Evolutionary conservation across 23 tunicate genomes (phyloP).

Genomic region (Trididemnum miniatum): DNA sequence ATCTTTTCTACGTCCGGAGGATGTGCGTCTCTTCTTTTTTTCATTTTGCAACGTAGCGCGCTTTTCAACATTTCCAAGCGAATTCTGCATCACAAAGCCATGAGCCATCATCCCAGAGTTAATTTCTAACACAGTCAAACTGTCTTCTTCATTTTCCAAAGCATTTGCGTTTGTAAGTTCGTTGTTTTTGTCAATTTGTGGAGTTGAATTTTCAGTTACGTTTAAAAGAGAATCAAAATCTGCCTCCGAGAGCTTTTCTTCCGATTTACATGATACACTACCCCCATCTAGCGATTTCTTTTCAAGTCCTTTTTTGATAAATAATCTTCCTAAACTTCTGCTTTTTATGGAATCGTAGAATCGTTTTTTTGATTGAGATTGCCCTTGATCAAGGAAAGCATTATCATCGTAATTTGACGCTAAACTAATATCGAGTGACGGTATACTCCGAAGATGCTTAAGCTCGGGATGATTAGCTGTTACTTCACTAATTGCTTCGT

Average conservation of each 20-base stretch:
- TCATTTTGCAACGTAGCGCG: neutral
- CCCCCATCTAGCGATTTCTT: neutral
- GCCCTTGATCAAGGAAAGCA: neutral
- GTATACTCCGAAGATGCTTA: neutral
- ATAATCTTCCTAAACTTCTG: constrained; percentile 33
- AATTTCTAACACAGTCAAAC: neutral
- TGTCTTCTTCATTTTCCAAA: neutral
- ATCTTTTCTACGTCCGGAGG: neutral
- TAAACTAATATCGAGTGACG: constrained; percentile 7
- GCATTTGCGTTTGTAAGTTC: neutral
- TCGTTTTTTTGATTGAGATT: neutral
- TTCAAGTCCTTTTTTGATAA: constrained; percentile 3
- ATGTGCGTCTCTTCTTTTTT: neutral
- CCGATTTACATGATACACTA: neutral
- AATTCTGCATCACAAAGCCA: neutral
- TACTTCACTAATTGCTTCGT: neutral
- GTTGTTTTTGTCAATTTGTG: neutral
- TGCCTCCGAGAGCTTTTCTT: neutral
- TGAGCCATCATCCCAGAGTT: neutral
- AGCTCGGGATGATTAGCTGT: neutral
- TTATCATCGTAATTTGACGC: constrained; percentile 27
- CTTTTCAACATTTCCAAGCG: neutral
- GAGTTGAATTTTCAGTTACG: neutral
- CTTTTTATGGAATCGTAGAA: constrained; percentile 5
- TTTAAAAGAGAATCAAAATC: neutral